Conservation (phyloP, 2,888 invertebrate genomes). For the Chaetogeoica ovagalla region DNA sequence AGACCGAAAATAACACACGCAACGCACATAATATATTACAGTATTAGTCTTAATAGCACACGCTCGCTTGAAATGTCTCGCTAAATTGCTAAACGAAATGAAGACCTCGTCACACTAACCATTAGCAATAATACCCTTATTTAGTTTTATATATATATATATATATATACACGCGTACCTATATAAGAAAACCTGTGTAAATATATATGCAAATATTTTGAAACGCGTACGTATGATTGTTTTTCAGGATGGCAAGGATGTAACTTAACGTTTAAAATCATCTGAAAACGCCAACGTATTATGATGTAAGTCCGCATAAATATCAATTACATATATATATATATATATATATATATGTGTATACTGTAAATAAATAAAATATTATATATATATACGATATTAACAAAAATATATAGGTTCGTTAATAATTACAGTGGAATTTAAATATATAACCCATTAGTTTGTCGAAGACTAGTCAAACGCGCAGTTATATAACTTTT, state of each 20-base stretch:
- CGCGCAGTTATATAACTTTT: too few relatives aligned
- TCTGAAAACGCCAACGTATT: constrained; percentile 32
- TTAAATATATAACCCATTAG: too few relatives aligned
- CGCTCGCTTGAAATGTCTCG: constrained; percentile 1
- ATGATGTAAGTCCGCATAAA: constrained; percentile 46
- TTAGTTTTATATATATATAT: background rate
- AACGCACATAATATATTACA: background rate
- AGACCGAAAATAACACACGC: constrained; percentile 13
- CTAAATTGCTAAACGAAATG: background rate
- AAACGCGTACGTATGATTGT: constrained; percentile 18
- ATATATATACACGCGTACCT: too few relatives aligned
- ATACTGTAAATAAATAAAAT: too few relatives aligned
- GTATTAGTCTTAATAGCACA: constrained; percentile 5
- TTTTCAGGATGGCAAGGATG: constrained; percentile 47
- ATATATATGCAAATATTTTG: background rate
- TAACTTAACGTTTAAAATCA: constrained; percentile 31
- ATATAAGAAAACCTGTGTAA: too few relatives aligned
- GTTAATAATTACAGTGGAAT: too few relatives aligned
- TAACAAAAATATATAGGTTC: too few relatives aligned
- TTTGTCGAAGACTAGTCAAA: too few relatives aligned
- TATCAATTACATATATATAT: background rate
- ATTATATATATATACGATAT: too few relatives aligned
- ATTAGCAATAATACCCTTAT: background rate
- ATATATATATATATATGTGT: too few relatives aligned
- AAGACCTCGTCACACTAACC: background rate